Evolutionary conservation across 2,888 invertebrate species (phyloP), one percentile per base, ranked within the genome.

Genomic region (Eledone cirrhosa): DNA sequence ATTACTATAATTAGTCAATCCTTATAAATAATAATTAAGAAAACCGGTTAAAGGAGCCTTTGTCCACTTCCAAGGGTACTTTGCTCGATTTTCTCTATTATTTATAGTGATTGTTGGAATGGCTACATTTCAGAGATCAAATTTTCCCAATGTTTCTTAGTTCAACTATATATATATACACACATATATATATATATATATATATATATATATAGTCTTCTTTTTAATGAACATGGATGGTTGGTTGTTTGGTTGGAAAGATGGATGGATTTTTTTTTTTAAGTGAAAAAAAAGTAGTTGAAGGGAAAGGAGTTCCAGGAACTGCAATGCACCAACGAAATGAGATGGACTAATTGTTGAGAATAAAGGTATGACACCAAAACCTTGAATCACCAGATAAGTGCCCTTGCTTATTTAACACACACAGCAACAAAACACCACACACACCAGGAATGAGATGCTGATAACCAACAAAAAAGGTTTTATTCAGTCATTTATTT

Each of bases 341-440:
- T 84, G 84, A 84, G 83, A 84, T 84, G 82, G 81, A 81, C 83
- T 79, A 53, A 29, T 27, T 47, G 48, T 48, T 67, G 59, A 29
- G 48, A 78, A 53, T 69, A 78, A 75, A 65, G 65, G 77, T 77
- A 69, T 78, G 81, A 82, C 82, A 82, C 82, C 82, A 82, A 78
- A 80, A 82, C 82, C 82, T 81, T 80, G 82, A 80, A 74, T 77
- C 65, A 72, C 31, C 48, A 78, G 53, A 74, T 65, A 75, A 78
- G 47, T 78, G 77, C 78, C 74, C 59, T 65, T 31, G 59, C 75
- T 77, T 77, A 78, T 79, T 79, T 72, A 24, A 4, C 31, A 75
- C 75, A 75, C 41, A 47, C 75, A 75, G 67, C 67, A 27, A 67
- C 67, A 31, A 22, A 67, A 67, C 19, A 75, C 41, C 19, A 75